Conservation (phyloP, 2,797 vertebrate genomes). For the Lagorchestes hirsutus region DNA sequence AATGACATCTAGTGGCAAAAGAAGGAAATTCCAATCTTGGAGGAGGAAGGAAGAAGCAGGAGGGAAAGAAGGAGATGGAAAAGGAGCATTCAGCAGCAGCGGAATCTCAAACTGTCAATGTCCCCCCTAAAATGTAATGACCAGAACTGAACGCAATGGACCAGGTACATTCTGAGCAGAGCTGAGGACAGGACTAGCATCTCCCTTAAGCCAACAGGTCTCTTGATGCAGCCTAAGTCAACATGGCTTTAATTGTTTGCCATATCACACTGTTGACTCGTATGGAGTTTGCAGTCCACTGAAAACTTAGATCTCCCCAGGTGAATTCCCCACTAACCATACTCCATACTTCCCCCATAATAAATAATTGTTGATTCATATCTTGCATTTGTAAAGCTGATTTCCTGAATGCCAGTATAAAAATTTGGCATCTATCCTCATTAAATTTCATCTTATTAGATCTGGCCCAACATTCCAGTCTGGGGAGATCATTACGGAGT, state of each 20-base stretch:
- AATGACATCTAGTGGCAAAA: constrained; percentile 13
- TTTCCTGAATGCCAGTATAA: neutral
- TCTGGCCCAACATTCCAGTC: neutral
- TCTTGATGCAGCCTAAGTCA: neutral
- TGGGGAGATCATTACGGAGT: neutral
- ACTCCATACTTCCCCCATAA: neutral
- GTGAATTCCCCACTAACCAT: neutral
- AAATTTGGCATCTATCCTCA: neutral
- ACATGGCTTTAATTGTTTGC: neutral
- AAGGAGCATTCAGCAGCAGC: neutral
- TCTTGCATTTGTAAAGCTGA: neutral
- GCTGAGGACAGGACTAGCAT: neutral
- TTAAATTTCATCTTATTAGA: neutral
- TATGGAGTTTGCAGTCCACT: neutral
- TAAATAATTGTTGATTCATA: neutral
- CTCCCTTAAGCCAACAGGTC: neutral
- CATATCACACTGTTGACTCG: neutral
- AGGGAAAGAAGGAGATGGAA: neutral
- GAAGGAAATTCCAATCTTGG: neutral
- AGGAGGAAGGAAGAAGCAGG: neutral
- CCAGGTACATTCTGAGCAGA: neutral
- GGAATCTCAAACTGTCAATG: neutral
- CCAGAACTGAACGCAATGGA: neutral
- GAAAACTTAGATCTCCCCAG: neutral
- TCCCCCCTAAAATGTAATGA: neutral